These are phyloP conservation scores for Rosalia funebris DNA, from an alignment of 2,888 invertebrate species.

Conservation along the genomic window DNA sequence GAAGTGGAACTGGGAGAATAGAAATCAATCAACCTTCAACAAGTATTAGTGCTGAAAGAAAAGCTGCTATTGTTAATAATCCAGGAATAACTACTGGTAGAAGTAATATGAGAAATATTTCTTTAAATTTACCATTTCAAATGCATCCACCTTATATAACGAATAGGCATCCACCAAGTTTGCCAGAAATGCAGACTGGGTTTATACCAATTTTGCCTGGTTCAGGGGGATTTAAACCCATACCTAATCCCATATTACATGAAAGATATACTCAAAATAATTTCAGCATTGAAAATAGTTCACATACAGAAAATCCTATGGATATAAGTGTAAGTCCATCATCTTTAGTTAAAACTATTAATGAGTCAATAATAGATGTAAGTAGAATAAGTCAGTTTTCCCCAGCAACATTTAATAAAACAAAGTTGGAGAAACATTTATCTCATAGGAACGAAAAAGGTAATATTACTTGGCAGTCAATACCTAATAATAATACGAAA, in stretches of 20 bases:
- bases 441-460: background rate
- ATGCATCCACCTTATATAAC: conserved; percentile 5
- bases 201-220: conserved; percentile 81
- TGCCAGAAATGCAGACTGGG: conserved; percentile 78
- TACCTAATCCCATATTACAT: conserved; percentile 50
- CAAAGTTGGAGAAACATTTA: background rate
- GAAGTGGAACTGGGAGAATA: conserved; percentile 32
- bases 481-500: background rate
- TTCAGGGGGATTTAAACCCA: conserved; percentile 79
- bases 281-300: conserved; percentile 16
- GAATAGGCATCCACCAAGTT: conserved; percentile 55
- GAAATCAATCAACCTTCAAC: conserved; percentile 50
- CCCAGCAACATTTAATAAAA: background rate
- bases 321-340: conserved; percentile 7
- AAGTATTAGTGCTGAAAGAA: conserved; percentile 46
- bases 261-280: conserved; percentile 5
- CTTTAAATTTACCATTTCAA: conserved; percentile 18
- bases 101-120: conserved; percentile 32
- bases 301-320: conserved; percentile 20
- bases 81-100: conserved; percentile 17
- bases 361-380: background rate
- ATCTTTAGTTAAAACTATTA: background rate
- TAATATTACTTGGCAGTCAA: background rate
- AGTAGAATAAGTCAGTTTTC: no score
- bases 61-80: conserved; percentile 58